Percentiles rank a stretch among this genome's conserved stretches.
Conservation (phyloP, 1,140 invertebrate species). For the Heliothis virescens region DNA sequence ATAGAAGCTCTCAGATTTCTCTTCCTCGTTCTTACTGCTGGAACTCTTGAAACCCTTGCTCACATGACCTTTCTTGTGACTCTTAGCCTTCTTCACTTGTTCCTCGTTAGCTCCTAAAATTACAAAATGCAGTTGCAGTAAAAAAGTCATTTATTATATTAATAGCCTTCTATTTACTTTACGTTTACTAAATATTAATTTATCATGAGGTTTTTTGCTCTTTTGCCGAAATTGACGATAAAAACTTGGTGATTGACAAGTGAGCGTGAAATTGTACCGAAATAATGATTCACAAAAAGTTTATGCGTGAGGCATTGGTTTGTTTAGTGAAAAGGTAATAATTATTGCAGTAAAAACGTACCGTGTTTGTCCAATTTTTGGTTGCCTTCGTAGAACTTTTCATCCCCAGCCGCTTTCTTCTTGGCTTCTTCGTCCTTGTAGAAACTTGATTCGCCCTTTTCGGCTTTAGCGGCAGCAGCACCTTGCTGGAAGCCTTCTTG, state of each 20-base stretch:
- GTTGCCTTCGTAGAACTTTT: constrained; percentile 86
- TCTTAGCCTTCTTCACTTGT: constrained; percentile 85
- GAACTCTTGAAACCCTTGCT: constrained; percentile 89
- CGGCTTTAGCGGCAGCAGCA: constrained; percentile 81
- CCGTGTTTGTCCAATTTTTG: constrained; percentile 87
- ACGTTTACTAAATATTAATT: constrained; percentile 43
- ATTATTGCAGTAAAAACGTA: constrained; percentile 56
- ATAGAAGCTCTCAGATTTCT: constrained; percentile 89
- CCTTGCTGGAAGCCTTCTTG: constrained; percentile 86
- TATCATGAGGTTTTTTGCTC: constrained; percentile 28
- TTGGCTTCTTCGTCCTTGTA: constrained; percentile 86
- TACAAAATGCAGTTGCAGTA: constrained; percentile 26
- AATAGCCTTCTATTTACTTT: constrained; percentile 23
- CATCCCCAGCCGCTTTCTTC: constrained; percentile 87
- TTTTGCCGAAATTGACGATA: constrained; percentile 11
- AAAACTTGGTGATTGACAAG: constrained; percentile 39
- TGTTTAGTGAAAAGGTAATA: not conserved
- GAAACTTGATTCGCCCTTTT: constrained; percentile 86
- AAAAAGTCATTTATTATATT: constrained; percentile 31
- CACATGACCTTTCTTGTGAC: constrained; percentile 89
- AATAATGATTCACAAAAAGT: constrained; percentile 38
- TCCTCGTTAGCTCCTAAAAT: constrained; percentile 83
- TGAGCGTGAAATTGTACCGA: constrained; percentile 42
- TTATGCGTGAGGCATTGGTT: constrained; percentile 4
- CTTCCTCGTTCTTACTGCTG: constrained; percentile 89